phyloP scores from a whole-genome alignment of 2,797 vertebrate species.

The Cottoperca gobio region DNA sequence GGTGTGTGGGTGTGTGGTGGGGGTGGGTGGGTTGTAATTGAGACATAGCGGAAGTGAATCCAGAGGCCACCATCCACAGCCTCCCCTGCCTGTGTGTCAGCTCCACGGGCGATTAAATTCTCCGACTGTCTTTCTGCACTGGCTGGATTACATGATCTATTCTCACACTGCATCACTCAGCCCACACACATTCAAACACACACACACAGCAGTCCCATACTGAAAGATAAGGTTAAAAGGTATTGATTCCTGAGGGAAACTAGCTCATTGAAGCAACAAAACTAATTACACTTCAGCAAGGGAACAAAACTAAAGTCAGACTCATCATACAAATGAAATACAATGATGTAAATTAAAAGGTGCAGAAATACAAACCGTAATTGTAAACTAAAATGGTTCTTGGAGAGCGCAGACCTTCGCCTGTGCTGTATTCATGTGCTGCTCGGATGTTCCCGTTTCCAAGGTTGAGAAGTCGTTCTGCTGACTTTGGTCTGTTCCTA shows the following conservation, averaged over 20 bases:
- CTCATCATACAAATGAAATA: slow-evolving; percentile 12
- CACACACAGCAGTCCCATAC: slow-evolving; percentile 13
- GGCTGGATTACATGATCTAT: slow-evolving; percentile 38
- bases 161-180: slow-evolving; percentile 6
- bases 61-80: slow-evolving; percentile 25
- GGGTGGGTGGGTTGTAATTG: slow-evolving; percentile 27
- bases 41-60: slow-evolving; percentile 44
- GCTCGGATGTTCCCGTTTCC: too few relatives aligned
- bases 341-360: slow-evolving; percentile 1
- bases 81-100: slow-evolving; percentile 18
- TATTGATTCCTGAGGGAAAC: slow-evolving; percentile 32
- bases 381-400: too few relatives aligned
- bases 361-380: background rate
- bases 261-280: slow-evolving; percentile 9
- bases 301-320: slow-evolving; percentile 9
- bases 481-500: too few relatives aligned
- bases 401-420: too few relatives aligned
- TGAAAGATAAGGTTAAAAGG: slow-evolving; percentile 32
- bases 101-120: slow-evolving; percentile 43
- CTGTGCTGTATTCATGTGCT: too few relatives aligned
- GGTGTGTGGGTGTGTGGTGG: background rate
- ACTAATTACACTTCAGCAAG: slow-evolving; percentile 17
- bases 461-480: too few relatives aligned
- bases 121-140: slow-evolving; percentile 35
- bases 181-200: slow-evolving; percentile 18